These are phyloP conservation scores for Thyatira batis DNA, from an alignment of 2,888 invertebrate genomes.

Conservation along the genomic window DNA sequence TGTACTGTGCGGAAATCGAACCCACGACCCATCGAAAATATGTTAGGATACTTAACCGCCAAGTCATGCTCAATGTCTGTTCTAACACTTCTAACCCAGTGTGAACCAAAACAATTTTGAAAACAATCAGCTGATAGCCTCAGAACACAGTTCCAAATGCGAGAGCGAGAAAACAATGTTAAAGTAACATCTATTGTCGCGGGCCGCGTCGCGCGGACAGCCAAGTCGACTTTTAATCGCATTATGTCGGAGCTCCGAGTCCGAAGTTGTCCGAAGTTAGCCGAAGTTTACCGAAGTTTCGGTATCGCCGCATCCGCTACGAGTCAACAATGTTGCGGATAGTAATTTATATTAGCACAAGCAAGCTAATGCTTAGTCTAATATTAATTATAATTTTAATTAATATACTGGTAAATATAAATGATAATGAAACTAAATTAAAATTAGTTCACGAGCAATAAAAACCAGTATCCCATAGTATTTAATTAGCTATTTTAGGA, in stretches of 20 bases:
- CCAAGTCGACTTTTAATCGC: constrained; percentile 60
- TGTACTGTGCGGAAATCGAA: too few species aligned
- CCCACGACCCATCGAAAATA: too few species aligned
- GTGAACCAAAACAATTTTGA: background rate
- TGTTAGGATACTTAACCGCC: too few species aligned
- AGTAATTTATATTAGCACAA: constrained; percentile 29
- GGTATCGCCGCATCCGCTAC: constrained; percentile 23
- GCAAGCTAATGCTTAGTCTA: background rate
- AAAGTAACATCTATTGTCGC: constrained; percentile 62
- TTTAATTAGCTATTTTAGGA: too few species aligned
- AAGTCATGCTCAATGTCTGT: too few species aligned
- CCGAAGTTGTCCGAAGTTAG: constrained; percentile 44
- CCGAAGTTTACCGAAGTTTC: constrained; percentile 28
- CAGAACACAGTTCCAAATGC: constrained; percentile 8
- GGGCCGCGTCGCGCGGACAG: constrained; percentile 25
- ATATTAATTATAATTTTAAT: background rate
- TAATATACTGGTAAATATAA: background rate
- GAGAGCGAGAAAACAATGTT: constrained; percentile 48
- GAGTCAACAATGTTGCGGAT: constrained; percentile 23
- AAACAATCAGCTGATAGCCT: background rate
- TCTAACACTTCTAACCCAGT: too few species aligned
- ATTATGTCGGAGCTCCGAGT: constrained; percentile 40
- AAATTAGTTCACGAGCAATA: background rate
- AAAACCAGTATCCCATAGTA: too few species aligned
- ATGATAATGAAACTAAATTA: too few species aligned